Evolutionary conservation across 2,797 vertebrate species (phyloP).

Genomic region (Zalophus californianus): DNA sequence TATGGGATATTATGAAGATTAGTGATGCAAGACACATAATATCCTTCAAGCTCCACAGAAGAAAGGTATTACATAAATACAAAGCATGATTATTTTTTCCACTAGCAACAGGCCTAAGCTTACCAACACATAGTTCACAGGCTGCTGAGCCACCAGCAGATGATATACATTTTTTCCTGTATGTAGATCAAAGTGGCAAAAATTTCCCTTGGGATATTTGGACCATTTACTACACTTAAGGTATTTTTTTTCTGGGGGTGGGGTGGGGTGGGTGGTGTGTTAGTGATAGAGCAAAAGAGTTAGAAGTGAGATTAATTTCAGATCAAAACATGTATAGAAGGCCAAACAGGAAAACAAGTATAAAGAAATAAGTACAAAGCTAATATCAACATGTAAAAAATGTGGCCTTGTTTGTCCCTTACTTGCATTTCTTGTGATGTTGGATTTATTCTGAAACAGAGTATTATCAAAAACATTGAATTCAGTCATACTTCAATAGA

Average conservation of each 20-base stretch:
- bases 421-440: not conserved
- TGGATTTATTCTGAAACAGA: constrained; percentile 14
- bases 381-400: not conserved
- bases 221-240: constrained; percentile 42
- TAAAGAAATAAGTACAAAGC: constrained; percentile 14
- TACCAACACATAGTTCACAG: constrained; percentile 36
- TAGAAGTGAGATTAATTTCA: constrained; percentile 54
- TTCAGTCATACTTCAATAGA: not conserved
- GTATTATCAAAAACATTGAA: not conserved
- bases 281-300: not conserved
- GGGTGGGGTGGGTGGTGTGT: not conserved
- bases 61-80: constrained; percentile 58
- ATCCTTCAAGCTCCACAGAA: constrained; percentile 12
- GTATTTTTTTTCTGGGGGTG: not conserved
- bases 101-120: constrained; percentile 14
- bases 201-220: constrained; percentile 52
- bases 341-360: not conserved
- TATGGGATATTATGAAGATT: constrained; percentile 45
- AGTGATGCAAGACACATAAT: constrained; percentile 43
- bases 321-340: not conserved
- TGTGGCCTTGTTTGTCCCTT: not conserved
- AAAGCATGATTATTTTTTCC: constrained; percentile 60
- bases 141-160: constrained; percentile 11
- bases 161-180: not conserved
- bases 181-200: constrained; percentile 38